phyloP scores from a whole-genome alignment of 2,888 invertebrate species.

The Odontomyia ornata region DNA sequence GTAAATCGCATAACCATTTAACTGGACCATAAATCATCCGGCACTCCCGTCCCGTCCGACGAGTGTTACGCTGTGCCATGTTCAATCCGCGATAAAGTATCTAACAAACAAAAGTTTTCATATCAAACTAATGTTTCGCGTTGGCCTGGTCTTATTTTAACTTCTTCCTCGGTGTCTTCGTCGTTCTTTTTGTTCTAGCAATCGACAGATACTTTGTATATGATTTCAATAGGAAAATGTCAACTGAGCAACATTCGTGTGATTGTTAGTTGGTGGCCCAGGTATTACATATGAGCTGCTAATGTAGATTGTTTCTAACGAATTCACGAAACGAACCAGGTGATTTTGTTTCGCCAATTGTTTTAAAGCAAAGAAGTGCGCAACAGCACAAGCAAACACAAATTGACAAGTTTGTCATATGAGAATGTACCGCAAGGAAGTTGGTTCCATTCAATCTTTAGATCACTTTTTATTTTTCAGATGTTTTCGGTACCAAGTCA shows the following conservation, averaged over 20 bases:
- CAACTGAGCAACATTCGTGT: not conserved
- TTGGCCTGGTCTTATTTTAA: not conserved
- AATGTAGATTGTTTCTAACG: conserved; percentile 16
- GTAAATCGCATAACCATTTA: conserved; percentile 36
- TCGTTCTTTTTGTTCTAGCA: not conserved
- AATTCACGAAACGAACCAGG: conserved; percentile 34
- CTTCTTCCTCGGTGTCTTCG: not conserved
- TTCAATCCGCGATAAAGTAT: conserved; percentile 21
- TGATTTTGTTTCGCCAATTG: conserved; percentile 24
- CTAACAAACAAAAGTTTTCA: conserved; percentile 20
- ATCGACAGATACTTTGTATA: not conserved
- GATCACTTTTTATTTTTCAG: too few relatives aligned
- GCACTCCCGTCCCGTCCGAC: conserved; percentile 11
- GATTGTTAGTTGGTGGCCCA: too few relatives aligned
- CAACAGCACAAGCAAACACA: conserved; percentile 15
- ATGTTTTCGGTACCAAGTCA: not conserved
- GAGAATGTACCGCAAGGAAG: not conserved
- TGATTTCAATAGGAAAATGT: conserved; percentile 26
- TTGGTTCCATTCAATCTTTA: conserved; percentile 2
- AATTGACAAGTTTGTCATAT: conserved; percentile 42
- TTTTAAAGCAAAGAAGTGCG: conserved; percentile 15
- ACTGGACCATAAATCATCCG: conserved; percentile 43
- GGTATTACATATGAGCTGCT: not conserved
- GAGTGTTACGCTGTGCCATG: not conserved
- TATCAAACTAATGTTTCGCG: conserved; percentile 15